Base-by-base conservation (phyloP, 2,888 invertebrate genomes). In the Acrobeloides nanus region DNA sequence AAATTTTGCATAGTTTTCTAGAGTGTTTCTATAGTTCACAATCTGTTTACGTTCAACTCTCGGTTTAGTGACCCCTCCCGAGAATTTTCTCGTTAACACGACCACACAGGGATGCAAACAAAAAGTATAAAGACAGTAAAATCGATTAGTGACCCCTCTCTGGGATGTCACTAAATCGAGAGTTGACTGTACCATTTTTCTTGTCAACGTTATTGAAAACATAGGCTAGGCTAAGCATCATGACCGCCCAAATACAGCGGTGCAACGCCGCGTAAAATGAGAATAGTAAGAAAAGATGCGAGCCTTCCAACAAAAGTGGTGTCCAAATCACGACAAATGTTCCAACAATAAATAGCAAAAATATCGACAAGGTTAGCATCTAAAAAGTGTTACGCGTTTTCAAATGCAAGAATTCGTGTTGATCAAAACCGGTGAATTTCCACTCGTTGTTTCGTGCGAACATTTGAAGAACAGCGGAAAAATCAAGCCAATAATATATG, bases 181-280 rank as follows among this genome's bases (percentile, higher is more conserved):
- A 31, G 15, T 37, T 12, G 7, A 50, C 32, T 45, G 21, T 21
- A 55, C 55, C 42, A 27, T 54, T 55, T 20, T 38, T 33, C 17
- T 42, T 35, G 20, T 35, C 20, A 21, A 42, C 29, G 37, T 38
- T 43, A 31, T 55, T 46, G 32, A 57, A 27, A 17, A 64, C 53
- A 41, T 55, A 62, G 6, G 57, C 54, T 38, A 64, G 48, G 4
- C 48, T 53, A 6, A 69, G 48, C 6, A 70, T 39, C 24, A 62
- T 37, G 31, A 59, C 51, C 0, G 65, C 53, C 66, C 66, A 71
- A 8, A 64, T 21, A 10, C 61, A 56, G 8, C 68, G 58, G 45
- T 69, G 68, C 6, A 61, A 20, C 5, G 67, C 48, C 7, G 65
- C 60, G 42, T 70, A 70, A 20, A 57, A 4, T 1, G 65, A 53